A percentile compares a stretch with the other conserved stretches of the same genome.
These are phyloP conservation scores for Lagria hirta DNA, from an alignment of 2,888 invertebrate genomes.

Conservation along the genomic window DNA sequence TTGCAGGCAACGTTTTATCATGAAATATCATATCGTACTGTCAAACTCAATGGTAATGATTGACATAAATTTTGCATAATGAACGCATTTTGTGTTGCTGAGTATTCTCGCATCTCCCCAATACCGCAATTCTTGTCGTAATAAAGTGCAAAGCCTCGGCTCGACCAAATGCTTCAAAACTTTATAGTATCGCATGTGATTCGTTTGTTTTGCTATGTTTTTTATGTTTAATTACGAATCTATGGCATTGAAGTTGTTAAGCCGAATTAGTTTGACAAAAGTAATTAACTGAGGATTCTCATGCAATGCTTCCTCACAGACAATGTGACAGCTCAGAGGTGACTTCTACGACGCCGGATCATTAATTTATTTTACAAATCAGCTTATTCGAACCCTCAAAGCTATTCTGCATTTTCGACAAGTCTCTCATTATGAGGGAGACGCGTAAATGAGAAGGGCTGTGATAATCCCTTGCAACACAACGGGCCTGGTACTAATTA, in stretches of 20 bases:
- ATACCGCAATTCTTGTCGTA: constrained; percentile 35
- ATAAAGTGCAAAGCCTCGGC: constrained; percentile 41
- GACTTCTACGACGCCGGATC: constrained; percentile 53
- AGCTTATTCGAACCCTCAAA: constrained; percentile 53
- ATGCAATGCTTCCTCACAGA: constrained; percentile 49
- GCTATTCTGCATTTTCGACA: constrained; percentile 49
- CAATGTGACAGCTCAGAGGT: constrained; percentile 54
- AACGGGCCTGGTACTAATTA: constrained; percentile 49
- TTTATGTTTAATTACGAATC: constrained; percentile 35
- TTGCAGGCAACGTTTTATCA: constrained; percentile 49
- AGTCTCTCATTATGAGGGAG: constrained; percentile 49
- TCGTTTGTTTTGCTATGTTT: constrained; percentile 3
- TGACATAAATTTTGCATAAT: constrained; percentile 55
- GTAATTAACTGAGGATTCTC: constrained; percentile 53
- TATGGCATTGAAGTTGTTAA: constrained; percentile 55
- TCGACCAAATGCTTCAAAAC: constrained; percentile 19
- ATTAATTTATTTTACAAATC: constrained; percentile 56
- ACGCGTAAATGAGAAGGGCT: constrained; percentile 47
- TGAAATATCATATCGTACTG: constrained; percentile 54
- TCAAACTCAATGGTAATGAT: constrained; percentile 55
- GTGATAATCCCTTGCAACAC: constrained; percentile 50
- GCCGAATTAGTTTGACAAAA: constrained; percentile 50
- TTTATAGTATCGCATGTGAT: too few relatives aligned
- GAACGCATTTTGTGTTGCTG: constrained; percentile 49
- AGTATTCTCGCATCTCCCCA: constrained; percentile 35